Base-by-base conservation (phyloP, 2,797 vertebrate genomes). In the Strix occidentalis region DNA sequence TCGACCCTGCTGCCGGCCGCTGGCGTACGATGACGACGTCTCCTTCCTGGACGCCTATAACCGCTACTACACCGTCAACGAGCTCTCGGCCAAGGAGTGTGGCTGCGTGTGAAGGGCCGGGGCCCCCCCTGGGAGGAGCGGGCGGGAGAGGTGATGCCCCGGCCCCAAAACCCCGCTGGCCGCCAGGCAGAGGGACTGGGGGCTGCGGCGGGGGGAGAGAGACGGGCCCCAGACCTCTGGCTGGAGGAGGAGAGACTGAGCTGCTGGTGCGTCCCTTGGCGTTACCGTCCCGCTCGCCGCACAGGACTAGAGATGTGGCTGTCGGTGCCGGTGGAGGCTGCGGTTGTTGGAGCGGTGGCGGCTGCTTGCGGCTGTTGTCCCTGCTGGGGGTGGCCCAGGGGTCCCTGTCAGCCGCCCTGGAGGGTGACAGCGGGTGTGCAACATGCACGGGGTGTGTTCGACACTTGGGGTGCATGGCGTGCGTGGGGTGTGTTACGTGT, bases 41-140 rank as follows among this genome's bases (percentile, higher is more conserved):
- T 99, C 99, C 64, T 99, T 99, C 97, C 70, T 99, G 97, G 99
- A 99, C 76, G 97, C 98, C 92, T 98, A 98, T 69, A 98, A 98
- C 87, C 98, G 97, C 58, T 99, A 99, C 95, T 98, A 99, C 97
- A 99, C 99, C 1, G 98, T 99, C 96, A 98, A 98, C 50, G 98
- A 99, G 60, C 98, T 99, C 77, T 99, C 99, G 1, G 99, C 99
- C 45, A 99, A 98, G 97, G 98, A 98, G 84, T 99, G 99, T 1
- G 98, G 99, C 89, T 99, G 99, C 15, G 99, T 99, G 97, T 99
- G 98, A 98, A 80, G 64, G 77, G 31, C n/a, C 13, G 4, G 53
- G 31, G 23, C 1, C 25, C 2, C 15, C 51, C 5, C 19, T 3
- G 2, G 20, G 21, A 4, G 56, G 18, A n/a, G 57, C 10, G 15